These are phyloP conservation scores for Apantesis nais DNA, from an alignment of 2,888 invertebrate genomes.

Conservation along the genomic window DNA sequence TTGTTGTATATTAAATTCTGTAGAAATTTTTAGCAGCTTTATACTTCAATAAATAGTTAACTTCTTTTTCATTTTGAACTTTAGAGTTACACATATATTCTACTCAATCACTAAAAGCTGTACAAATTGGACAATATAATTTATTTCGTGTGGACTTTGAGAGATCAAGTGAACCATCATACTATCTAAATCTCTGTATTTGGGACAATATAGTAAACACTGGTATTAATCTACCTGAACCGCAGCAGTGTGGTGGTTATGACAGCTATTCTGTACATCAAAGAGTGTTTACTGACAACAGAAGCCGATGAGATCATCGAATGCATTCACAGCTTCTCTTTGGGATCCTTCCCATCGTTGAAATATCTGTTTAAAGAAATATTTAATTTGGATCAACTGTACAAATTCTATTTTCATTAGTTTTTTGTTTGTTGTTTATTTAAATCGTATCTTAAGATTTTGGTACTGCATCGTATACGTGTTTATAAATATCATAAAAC, in stretches of 20 bases:
- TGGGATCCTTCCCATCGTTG: background rate
- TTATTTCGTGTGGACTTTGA: background rate
- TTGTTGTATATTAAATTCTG: background rate
- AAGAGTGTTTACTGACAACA: background rate
- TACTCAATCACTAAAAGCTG: background rate
- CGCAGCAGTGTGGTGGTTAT: background rate
- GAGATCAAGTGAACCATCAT: background rate
- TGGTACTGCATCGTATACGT: no score
- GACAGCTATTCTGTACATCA: background rate
- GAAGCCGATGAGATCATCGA: background rate
- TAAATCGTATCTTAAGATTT: no score
- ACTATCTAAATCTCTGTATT: background rate
- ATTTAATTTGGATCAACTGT: background rate
- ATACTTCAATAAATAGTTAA: background rate
- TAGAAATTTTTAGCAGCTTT: background rate
- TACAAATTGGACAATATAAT: background rate
- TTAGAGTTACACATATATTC: background rate
- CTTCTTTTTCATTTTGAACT: no score
- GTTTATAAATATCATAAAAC: no score
- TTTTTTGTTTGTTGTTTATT: no score
- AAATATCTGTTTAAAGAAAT: background rate
- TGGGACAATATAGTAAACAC: background rate
- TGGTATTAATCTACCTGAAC: conserved; percentile 1
- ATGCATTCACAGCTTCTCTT: background rate
- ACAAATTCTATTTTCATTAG: no score